Evolutionary conservation across 2,797 vertebrate genomes (phyloP).

Genomic region (Poecilia wingei): DNA sequence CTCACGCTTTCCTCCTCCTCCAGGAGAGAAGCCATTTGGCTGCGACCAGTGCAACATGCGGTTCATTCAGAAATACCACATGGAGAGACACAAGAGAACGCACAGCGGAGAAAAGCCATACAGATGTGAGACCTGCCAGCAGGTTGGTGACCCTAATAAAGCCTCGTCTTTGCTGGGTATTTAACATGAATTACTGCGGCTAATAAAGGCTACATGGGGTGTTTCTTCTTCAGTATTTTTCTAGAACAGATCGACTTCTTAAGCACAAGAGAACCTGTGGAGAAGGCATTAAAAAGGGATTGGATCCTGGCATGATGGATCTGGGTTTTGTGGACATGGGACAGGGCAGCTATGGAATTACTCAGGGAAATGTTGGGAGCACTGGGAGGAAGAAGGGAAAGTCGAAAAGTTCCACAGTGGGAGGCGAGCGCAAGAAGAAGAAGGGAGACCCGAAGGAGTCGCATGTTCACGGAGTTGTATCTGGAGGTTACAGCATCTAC

Average conservation of each 20-base stretch:
- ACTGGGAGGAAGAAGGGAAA: conserved; percentile 89
- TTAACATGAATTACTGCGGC: background rate
- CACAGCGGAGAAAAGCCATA: conserved; percentile 99
- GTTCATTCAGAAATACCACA: conserved; percentile 99
- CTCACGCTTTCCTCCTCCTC: background rate
- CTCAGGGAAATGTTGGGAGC: conserved; percentile 92
- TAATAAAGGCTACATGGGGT: conserved; percentile 12
- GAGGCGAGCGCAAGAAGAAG: conserved; percentile 88
- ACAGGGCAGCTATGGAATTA: conserved; percentile 86
- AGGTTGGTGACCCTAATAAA: conserved; percentile 69
- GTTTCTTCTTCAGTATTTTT: conserved; percentile 89
- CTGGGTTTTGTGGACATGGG: conserved; percentile 84
- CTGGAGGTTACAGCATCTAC: conserved; percentile 84
- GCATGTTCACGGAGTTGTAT: conserved; percentile 72
- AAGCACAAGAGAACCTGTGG: conserved; percentile 99
- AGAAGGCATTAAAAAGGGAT: conserved; percentile 91
- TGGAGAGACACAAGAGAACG: conserved; percentile 99
- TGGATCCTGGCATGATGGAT: conserved; percentile 87
- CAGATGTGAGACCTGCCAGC: conserved; percentile 99
- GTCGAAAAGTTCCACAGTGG: conserved; percentile 87
- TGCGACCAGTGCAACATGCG: conserved; percentile 99
- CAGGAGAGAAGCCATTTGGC: conserved; percentile 97
- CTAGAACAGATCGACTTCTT: conserved; percentile 96
- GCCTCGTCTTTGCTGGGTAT: background rate
- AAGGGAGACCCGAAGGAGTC: conserved; percentile 72